Evolutionary conservation across 2,888 invertebrate genomes (phyloP).

Genomic region (Cosmopolites sordidus): DNA sequence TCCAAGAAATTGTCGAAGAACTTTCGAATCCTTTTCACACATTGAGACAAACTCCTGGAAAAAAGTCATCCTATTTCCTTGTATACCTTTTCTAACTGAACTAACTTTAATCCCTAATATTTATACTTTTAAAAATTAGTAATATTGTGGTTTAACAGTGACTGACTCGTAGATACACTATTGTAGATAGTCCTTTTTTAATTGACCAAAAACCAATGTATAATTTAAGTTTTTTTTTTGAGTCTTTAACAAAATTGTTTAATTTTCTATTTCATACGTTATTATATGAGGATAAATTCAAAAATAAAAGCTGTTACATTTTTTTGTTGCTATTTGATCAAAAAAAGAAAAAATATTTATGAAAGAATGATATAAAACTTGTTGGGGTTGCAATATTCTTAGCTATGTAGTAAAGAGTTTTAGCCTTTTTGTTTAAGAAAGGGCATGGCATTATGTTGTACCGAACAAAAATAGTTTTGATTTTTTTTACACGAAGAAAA

Average conservation of each 20-base stretch:
- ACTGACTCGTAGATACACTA: conserved; percentile 12
- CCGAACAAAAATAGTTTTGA: not conserved
- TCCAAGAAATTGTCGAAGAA: not conserved
- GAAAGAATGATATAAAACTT: too few species aligned
- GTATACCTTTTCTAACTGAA: not conserved
- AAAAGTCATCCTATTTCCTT: not conserved
- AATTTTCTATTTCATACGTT: not conserved
- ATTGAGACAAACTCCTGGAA: not conserved
- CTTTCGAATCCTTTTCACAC: too few species aligned
- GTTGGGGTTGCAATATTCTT: not conserved
- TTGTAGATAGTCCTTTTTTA: conserved; percentile 14
- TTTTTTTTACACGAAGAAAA: not conserved
- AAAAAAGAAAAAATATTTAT: too few species aligned
- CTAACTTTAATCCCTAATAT: not conserved
- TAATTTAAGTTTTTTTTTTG: conserved; percentile 4
- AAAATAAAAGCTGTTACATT: too few species aligned
- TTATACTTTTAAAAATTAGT: not conserved
- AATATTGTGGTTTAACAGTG: conserved; percentile 5
- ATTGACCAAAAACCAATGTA: conserved; percentile 8
- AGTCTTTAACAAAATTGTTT: conserved; percentile 8
- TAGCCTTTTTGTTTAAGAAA: conserved; percentile 1
- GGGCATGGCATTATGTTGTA: conserved; percentile 1
- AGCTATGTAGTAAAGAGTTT: not conserved
- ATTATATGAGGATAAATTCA: too few species aligned
- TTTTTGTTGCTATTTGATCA: too few species aligned